Base-by-base conservation (phyloP, 2,797 vertebrate species). In the Tiaroga cobitis region DNA sequence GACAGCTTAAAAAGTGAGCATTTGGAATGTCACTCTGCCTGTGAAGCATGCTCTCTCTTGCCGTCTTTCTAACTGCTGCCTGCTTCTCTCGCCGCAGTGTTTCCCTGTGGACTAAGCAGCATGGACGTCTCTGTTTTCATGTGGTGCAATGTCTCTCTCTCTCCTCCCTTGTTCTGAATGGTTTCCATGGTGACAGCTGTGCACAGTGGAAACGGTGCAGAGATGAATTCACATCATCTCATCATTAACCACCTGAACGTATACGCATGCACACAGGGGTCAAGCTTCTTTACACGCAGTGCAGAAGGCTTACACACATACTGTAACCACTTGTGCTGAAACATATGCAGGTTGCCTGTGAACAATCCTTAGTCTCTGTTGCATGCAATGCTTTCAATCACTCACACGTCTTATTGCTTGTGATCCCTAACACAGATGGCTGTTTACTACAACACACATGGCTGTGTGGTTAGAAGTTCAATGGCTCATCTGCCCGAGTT, bases 101-200 rank as follows among this genome's bases (percentile, higher is more conserved):
- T 49, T 88, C 87, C 89, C 88, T 89, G 87, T 89, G 87, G 51
- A 69, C 87, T 88, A 24, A 34, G 90, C 87, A 92, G 92, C 90
- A 87, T 94, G 92, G 91, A 92, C 90, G 87, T 92, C 90, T 92
- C 90, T 91, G 89, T 92, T 92, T 89, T 90, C 88, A 88, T 81
- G 85, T 86, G 88, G 85, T 75, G 85, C 84, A 80, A 77, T 83
- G 74, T 80, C 83, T 59, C 43, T 79, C 80, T 59, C 80, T 80
- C 81, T 84, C 88, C 89, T 90, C 81, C 84, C 90, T 93, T 92
- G 91, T 94, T 93, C 93, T 94, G 93, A 94, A 94, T 70, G 93
- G 95, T 96, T 96, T 87, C 94, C 94, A 96, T 95, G 93, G 95
- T 91, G 94, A 96, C 93, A 93, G 92, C 92, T 93, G 92, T 93